phyloP scores from a whole-genome alignment of 2,888 invertebrate genomes.

The Epistrophe grossulariae region DNA sequence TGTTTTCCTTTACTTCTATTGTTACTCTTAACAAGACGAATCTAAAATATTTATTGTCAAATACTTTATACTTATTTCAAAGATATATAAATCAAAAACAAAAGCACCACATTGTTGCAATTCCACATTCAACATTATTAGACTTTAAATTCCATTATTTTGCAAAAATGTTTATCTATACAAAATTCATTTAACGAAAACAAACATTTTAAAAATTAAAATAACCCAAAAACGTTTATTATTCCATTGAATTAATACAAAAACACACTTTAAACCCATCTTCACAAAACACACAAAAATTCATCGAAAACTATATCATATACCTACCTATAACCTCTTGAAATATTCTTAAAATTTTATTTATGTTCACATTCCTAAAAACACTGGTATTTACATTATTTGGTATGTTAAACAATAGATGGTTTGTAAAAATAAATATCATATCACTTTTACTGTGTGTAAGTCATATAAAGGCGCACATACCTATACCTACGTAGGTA shows the following conservation, averaged over 20 bases:
- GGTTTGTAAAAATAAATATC: slow-evolving; percentile 41
- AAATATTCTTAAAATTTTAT: slow-evolving; percentile 25
- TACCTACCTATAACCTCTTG: not conserved
- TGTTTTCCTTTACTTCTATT: too few species aligned
- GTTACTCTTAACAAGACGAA: too few species aligned
- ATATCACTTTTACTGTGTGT: slow-evolving; percentile 22
- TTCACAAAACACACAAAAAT: not conserved
- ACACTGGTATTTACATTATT: not conserved
- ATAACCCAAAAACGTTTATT: slow-evolving; percentile 37
- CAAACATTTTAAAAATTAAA: not conserved
- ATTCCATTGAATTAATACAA: slow-evolving; percentile 26
- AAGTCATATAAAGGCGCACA: not conserved
- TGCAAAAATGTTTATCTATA: too few species aligned
- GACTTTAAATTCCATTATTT: too few species aligned
- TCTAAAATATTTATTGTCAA: too few species aligned
- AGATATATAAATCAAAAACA: too few species aligned
- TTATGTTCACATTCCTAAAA: slow-evolving; percentile 39
- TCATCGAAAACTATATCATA: not conserved
- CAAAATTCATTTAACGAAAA: too few species aligned
- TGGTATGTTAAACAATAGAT: slow-evolving; percentile 33
- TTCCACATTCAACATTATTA: too few species aligned
- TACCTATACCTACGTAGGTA: not conserved
- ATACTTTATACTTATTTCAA: too few species aligned
- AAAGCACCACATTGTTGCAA: too few species aligned
- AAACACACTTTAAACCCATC: slow-evolving; percentile 1